Percentiles rank a stretch among this genome's conserved stretches.
Conservation (phyloP, 2,113 vertebrate genomes). For the Vulpes vulpes region DNA sequence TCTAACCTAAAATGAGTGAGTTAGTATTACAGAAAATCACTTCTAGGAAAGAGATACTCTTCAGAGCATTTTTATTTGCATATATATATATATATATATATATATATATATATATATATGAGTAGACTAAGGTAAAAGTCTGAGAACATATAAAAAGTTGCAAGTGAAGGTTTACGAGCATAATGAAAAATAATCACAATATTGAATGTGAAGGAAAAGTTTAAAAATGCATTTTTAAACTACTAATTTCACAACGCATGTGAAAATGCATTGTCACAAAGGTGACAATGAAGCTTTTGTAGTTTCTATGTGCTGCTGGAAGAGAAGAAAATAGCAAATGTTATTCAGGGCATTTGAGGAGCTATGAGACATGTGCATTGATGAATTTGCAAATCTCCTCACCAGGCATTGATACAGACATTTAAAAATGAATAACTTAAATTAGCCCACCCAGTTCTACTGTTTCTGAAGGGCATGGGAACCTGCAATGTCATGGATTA, state of each 20-base stretch:
- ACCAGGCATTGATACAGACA: neutral
- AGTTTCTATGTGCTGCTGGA: neutral
- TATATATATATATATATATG: no score
- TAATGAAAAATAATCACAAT: neutral
- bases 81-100: no score
- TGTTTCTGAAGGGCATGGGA: neutral
- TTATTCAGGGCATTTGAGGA: neutral
- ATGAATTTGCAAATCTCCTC: neutral
- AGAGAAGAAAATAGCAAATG: neutral
- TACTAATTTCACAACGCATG: no score
- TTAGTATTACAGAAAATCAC: neutral
- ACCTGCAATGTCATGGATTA: neutral
- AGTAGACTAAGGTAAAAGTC: neutral
- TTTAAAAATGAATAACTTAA: neutral
- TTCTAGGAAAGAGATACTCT: neutral
- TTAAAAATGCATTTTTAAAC: neutral
- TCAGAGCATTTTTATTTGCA: neutral
- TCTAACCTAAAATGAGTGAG: neutral
- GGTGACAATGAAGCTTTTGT: neutral
- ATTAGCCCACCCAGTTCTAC: neutral
- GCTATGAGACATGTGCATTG: neutral
- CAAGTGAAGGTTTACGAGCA: neutral
- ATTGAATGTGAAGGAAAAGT: neutral
- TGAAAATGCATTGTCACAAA: neutral
- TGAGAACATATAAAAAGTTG: neutral